Evolutionary conservation across 2,797 vertebrate genomes (phyloP), one percentile per base, ranked within the genome.

Genomic region (Apogon talboti): DNA sequence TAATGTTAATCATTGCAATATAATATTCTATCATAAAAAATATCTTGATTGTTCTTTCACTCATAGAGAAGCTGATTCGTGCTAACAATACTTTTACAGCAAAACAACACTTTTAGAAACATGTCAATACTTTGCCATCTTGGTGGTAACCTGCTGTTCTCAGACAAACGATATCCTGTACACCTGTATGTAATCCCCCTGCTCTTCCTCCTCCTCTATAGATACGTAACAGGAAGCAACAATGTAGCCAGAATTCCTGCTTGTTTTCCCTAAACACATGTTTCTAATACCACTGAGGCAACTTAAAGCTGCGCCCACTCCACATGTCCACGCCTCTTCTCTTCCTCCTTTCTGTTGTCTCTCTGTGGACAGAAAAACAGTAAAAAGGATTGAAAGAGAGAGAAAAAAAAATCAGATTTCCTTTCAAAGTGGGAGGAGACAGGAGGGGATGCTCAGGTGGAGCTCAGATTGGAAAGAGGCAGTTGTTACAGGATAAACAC

Each of bases 381-480:
- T 10, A 35, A 9, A 35, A 30, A 30, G 28, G 28, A 30, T 1
- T 30, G n/a, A 65, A 12, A 35, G 56, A 33, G 33, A 9, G 13
- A 6, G 24, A 28, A 65, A 12, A 5, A 13, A 42, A 33, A 4
- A 9, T 57, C 16, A 8, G 58, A 56, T 43, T 47, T 67, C 14
- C 55, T 55, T 49, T 46, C 10, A 30, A 18, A 35, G 62, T 47
- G 52, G 81, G 78, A 45, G 65, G 78, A 64, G 74, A 10, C 2
- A 58, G 40, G 11, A 58, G 46, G 49, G 55, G 66, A 56, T 58
- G 15, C 73, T 73, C 86, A 87, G 80, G 76, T 86, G 82, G 73
- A 56, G 41, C 7, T 2, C 51, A 57, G 66, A 75, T 77, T 56
- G 43, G 51, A 64, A 40, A 42, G 40, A 64, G 55, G 56, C 66